Evolutionary conservation across 2,888 invertebrate species (phyloP).

Genomic region (Chymomyza amoena): DNA sequence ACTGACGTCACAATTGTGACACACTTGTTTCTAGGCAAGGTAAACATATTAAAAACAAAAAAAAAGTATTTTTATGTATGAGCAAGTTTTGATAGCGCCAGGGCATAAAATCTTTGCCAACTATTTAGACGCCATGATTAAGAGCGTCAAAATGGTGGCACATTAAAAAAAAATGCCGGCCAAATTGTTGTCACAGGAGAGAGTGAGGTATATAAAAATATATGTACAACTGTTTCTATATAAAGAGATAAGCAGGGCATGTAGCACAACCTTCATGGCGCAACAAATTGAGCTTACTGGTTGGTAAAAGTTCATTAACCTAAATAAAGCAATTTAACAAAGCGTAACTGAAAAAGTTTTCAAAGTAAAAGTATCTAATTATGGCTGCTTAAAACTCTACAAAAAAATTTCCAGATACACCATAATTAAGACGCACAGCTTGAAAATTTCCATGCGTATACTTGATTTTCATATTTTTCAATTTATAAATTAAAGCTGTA

Average conservation of each 20-base stretch:
- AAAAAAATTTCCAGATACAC: not conserved
- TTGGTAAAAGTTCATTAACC: not conserved
- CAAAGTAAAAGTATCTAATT: not conserved
- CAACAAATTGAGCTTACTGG: not conserved
- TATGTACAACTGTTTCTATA: not conserved
- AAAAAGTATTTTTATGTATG: conserved; percentile 24
- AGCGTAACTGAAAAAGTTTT: not conserved
- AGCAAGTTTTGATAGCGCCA: conserved; percentile 49
- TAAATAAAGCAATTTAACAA: not conserved
- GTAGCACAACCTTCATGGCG: not conserved
- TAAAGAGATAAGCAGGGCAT: not conserved
- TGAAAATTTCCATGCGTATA: not conserved
- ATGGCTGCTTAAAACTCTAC: not conserved
- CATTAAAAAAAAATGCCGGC: not conserved
- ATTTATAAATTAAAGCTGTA: not conserved
- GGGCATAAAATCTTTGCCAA: conserved; percentile 15
- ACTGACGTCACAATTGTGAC: conserved; percentile 52
- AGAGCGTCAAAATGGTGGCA: not conserved
- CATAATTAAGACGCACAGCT: not conserved
- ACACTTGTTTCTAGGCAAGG: conserved; percentile 21
- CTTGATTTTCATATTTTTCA: not conserved
- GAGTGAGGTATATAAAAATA: not conserved
- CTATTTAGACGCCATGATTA: not conserved
- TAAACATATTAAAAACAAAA: not conserved
- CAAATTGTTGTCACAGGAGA: not conserved